A percentile compares a stretch with the other conserved stretches of the same genome.
Evolutionary conservation across 2,113 vertebrate species (phyloP).

Genomic region (Dicrurus megarhynchus): DNA sequence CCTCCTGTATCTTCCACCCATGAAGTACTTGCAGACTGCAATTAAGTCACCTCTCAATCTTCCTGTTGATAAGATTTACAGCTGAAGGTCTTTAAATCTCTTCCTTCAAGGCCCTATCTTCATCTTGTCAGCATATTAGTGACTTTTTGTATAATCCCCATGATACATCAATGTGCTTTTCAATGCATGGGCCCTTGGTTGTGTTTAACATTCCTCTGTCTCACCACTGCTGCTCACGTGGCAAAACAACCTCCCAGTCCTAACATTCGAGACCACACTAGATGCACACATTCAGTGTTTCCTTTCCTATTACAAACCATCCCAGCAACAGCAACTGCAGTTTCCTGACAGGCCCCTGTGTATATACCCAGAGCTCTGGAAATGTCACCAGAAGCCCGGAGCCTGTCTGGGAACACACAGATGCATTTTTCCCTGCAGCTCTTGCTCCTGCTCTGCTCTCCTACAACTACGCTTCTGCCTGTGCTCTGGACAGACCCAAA

Average conservation of each 20-base stretch:
- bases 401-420: neutral
- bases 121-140: neutral
- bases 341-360: neutral
- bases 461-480: neutral
- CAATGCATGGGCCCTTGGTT: neutral
- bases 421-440: neutral
- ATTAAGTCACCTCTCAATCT: neutral
- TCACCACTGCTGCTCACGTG: neutral
- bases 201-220: neutral
- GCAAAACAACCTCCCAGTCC: neutral
- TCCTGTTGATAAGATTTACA: neutral
- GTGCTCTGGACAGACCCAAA: neutral
- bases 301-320: neutral
- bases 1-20: neutral
- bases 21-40: neutral
- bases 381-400: neutral
- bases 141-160: neutral
- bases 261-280: neutral
- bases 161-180: neutral
- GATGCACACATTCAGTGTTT: neutral
- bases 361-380: neutral
- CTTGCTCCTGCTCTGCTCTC: neutral
- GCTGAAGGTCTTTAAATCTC: neutral
- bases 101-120: neutral
- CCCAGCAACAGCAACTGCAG: neutral